A percentile compares a stretch with the other conserved stretches of the same genome.
Conservation (phyloP, 1,140 invertebrate species). For the Eubasilissa regina region DNA sequence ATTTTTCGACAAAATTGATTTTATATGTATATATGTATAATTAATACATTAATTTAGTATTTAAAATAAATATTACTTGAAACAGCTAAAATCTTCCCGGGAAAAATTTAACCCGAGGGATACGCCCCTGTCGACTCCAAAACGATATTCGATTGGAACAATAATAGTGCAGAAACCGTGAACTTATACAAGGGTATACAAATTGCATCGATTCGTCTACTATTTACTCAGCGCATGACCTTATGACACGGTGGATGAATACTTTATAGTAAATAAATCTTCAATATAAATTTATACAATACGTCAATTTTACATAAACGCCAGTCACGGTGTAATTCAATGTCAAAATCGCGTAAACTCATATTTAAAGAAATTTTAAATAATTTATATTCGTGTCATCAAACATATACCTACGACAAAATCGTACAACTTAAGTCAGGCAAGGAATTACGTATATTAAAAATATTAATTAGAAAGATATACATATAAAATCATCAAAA, state of each 20-base stretch:
- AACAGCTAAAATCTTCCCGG: too few relatives aligned
- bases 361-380: too few relatives aligned
- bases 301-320: not conserved
- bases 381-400: too few relatives aligned
- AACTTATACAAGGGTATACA: not conserved
- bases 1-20: too few relatives aligned
- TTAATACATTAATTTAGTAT: too few relatives aligned
- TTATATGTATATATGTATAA: too few relatives aligned
- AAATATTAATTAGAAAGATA: too few relatives aligned
- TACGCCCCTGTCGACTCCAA: not conserved
- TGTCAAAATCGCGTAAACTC: conserved; percentile 12
- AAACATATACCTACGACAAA: too few relatives aligned
- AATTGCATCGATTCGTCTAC: conserved; percentile 6
- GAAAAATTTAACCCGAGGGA: not conserved
- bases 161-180: conserved; percentile 1
- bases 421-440: too few relatives aligned
- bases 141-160: conserved; percentile 10
- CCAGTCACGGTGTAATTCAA: conserved; percentile 5
- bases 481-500: too few relatives aligned
- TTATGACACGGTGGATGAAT: conserved; percentile 1
- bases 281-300: not conserved
- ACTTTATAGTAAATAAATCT: not conserved
- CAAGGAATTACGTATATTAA: too few relatives aligned
- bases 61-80: too few relatives aligned
- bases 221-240: conserved; percentile 16